These are phyloP conservation scores for Bovichtus diacanthus DNA, from an alignment of 2,797 vertebrate species.

Conservation along the genomic window DNA sequence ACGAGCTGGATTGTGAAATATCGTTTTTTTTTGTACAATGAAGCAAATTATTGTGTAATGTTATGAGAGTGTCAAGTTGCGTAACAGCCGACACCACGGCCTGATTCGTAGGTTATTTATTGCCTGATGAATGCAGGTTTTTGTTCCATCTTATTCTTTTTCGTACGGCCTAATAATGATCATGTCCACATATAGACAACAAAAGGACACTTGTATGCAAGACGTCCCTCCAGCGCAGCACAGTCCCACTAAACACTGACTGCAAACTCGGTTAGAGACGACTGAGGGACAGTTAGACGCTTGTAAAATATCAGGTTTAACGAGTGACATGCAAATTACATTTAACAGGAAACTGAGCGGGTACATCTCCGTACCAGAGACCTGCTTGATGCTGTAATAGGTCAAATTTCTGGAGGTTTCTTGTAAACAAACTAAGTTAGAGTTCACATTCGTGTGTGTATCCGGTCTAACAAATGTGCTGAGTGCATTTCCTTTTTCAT, in stretches of 20 bases:
- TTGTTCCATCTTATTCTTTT: conserved; percentile 3
- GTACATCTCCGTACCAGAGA: not conserved
- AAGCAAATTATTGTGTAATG: conserved; percentile 21
- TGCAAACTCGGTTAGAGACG: not conserved
- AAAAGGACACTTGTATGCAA: not conserved
- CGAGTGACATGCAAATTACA: not conserved
- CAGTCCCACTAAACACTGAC: not conserved
- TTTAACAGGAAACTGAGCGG: not conserved
- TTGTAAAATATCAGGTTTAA: not conserved
- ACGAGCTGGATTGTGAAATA: conserved; percentile 32
- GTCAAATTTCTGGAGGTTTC: not conserved
- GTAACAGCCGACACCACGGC: conserved; percentile 2
- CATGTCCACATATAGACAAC: not conserved
- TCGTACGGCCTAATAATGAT: not conserved
- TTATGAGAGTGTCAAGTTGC: not conserved
- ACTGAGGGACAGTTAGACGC: not conserved
- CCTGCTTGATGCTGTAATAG: not conserved
- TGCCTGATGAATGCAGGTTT: conserved; percentile 14
- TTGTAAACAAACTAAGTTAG: not conserved
- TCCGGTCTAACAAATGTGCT: not conserved
- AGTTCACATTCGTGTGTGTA: not conserved
- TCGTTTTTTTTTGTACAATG: not conserved
- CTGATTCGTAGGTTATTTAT: conserved; percentile 21
- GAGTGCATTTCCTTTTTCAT: not conserved
- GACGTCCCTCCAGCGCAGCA: not conserved